These are phyloP conservation scores for Acromyrmex echinatior DNA, from an alignment of 1,140 invertebrate genomes.

Conservation along the genomic window DNA sequence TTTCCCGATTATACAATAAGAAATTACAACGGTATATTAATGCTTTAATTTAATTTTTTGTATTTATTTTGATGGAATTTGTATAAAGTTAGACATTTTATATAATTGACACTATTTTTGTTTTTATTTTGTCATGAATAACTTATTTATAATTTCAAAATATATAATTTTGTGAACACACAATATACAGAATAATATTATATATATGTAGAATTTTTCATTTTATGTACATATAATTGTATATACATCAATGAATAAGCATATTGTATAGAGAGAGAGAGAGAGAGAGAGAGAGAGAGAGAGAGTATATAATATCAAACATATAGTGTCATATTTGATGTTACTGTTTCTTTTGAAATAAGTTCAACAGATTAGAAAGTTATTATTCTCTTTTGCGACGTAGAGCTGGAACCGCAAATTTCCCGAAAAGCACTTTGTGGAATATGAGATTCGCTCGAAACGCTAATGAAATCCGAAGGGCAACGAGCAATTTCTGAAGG, in stretches of 20 bases:
- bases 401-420: slow-evolving; percentile 72
- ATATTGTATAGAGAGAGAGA: not conserved
- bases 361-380: slow-evolving; percentile 49
- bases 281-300: too few relatives aligned
- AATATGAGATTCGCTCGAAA: slow-evolving; percentile 82
- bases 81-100: slow-evolving; percentile 8
- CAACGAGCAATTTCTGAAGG: slow-evolving; percentile 85
- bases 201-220: too few relatives aligned
- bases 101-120: not conserved
- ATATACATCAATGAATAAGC: not conserved
- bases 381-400: slow-evolving; percentile 70
- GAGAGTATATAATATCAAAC: not conserved
- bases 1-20: slow-evolving; percentile 12
- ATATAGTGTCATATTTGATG: not conserved
- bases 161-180: not conserved
- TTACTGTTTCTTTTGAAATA: slow-evolving; percentile 30
- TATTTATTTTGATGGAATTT: not conserved
- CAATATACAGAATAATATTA: too few relatives aligned
- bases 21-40: slow-evolving; percentile 4
- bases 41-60: not conserved
- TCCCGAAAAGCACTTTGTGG: slow-evolving; percentile 80
- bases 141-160: not conserved
- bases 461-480: slow-evolving; percentile 85
- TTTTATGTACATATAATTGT: too few relatives aligned
- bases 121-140: not conserved